phyloP scores from a whole-genome alignment of 2,888 invertebrate genomes.

The Ormyrus rosae region DNA sequence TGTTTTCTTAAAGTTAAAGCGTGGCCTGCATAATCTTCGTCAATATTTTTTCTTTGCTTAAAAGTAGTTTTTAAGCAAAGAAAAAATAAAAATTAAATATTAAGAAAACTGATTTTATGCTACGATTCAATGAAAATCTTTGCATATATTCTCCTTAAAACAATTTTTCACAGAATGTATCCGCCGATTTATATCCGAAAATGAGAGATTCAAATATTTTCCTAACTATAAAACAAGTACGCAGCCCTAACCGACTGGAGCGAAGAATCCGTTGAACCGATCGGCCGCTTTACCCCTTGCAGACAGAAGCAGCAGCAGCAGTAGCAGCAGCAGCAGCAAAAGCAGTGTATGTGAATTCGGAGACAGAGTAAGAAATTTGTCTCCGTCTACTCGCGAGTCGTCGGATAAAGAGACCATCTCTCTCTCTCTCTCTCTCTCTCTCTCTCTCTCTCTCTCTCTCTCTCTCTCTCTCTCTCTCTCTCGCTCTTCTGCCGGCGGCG shows the following conservation, averaged over 20 bases:
- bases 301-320: neutral
- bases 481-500: neutral
- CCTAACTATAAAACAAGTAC: neutral
- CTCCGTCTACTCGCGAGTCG: constrained; percentile 43
- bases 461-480: neutral
- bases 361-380: constrained; percentile 41
- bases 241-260: neutral
- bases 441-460: neutral
- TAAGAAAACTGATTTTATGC: too few species aligned
- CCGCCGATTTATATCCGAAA: too few species aligned
- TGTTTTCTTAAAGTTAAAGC: too few species aligned
- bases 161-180: too few species aligned
- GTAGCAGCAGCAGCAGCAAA: neutral
- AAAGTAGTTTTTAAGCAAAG: too few species aligned
- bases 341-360: too few species aligned
- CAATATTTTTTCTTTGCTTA: too few species aligned
- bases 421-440: neutral
- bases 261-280: neutral
- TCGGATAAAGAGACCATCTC: constrained; percentile 44
- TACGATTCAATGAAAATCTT: too few species aligned
- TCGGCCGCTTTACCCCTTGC: neutral
- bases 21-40: too few species aligned
- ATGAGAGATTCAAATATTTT: too few species aligned
- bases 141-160: too few species aligned
- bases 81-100: too few species aligned